Evolutionary conservation across 2,888 invertebrate species (phyloP).

Genomic region (Callosobruchus maculatus): DNA sequence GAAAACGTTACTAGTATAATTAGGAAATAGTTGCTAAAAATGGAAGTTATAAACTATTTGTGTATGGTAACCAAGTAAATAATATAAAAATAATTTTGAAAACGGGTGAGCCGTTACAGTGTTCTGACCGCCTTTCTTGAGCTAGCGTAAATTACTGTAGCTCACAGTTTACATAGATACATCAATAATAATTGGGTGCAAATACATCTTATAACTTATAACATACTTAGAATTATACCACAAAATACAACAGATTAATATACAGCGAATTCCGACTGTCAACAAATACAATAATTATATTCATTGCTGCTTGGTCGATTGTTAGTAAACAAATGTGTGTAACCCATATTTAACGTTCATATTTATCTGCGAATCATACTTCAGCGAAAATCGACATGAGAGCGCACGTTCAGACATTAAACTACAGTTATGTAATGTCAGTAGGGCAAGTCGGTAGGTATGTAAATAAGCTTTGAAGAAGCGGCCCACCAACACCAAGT

Average conservation of each 20-base stretch:
- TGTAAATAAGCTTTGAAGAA: conserved; percentile 36
- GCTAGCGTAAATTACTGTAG: too few relatives aligned
- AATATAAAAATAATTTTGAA: too few relatives aligned
- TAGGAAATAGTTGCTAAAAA: too few relatives aligned
- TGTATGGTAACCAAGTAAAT: too few relatives aligned
- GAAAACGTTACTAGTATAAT: too few relatives aligned
- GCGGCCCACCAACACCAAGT: conserved; percentile 39
- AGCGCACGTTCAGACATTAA: conserved; percentile 2
- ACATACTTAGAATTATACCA: background rate
- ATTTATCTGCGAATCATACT: background rate
- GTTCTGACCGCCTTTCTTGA: too few relatives aligned
- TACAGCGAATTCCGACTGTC: background rate
- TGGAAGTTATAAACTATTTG: too few relatives aligned
- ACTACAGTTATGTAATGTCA: conserved; percentile 47
- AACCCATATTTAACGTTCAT: background rate
- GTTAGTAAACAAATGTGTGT: background rate
- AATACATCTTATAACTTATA: too few relatives aligned
- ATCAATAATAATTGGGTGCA: too few relatives aligned
- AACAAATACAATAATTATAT: background rate
- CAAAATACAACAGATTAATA: background rate
- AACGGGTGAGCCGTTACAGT: too few relatives aligned
- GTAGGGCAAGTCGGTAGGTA: conserved; percentile 44
- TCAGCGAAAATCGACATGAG: background rate
- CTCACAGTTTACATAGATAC: too few relatives aligned
- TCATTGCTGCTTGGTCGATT: background rate